phyloP scores from a whole-genome alignment of 2,888 invertebrate species.

The Temnothorax rugatulus region DNA sequence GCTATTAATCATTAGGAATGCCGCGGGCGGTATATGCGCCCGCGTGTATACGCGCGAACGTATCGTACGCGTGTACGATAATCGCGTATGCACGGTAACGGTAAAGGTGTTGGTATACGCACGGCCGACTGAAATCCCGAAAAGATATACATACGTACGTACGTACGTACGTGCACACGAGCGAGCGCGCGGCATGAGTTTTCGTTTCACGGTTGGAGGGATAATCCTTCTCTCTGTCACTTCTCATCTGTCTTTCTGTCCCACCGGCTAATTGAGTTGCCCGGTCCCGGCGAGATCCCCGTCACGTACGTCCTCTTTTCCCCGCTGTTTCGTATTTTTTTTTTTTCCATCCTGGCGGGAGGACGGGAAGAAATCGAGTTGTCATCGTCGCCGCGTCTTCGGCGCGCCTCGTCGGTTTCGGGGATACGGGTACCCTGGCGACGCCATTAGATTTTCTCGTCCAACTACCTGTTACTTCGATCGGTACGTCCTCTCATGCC shows the following conservation, averaged over 20 bases:
- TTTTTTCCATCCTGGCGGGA: slow-evolving; percentile 36
- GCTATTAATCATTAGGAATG: slow-evolving; percentile 84
- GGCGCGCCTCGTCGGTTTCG: slow-evolving; percentile 63
- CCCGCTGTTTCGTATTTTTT: slow-evolving; percentile 28
- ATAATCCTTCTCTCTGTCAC: slow-evolving; percentile 79
- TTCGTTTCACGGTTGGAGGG: slow-evolving; percentile 81
- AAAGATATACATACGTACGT: slow-evolving; percentile 61
- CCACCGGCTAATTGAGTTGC: slow-evolving; percentile 76
- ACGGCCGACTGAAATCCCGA: slow-evolving; percentile 73
- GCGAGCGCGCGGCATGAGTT: slow-evolving; percentile 74
- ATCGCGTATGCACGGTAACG: slow-evolving; percentile 76
- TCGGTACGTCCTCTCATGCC: slow-evolving; percentile 16
- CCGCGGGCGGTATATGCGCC: slow-evolving; percentile 61
- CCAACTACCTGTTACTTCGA: slow-evolving; percentile 64
- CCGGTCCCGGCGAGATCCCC: slow-evolving; percentile 65
- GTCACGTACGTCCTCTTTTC: slow-evolving; percentile 58
- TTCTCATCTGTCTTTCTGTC: slow-evolving; percentile 78
- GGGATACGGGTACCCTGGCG: slow-evolving; percentile 40
- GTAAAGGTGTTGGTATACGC: slow-evolving; percentile 76
- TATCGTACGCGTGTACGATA: slow-evolving; percentile 1
- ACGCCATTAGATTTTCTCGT: slow-evolving; percentile 70
- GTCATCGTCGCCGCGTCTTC: slow-evolving; percentile 27
- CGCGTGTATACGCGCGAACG: slow-evolving; percentile 4
- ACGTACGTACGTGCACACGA: slow-evolving; percentile 55
- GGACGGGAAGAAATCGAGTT: slow-evolving; percentile 43